Evolutionary conservation across 2,888 invertebrate species (phyloP), one percentile per base, ranked within the genome.

Genomic region (Plemyria rubiginata): DNA sequence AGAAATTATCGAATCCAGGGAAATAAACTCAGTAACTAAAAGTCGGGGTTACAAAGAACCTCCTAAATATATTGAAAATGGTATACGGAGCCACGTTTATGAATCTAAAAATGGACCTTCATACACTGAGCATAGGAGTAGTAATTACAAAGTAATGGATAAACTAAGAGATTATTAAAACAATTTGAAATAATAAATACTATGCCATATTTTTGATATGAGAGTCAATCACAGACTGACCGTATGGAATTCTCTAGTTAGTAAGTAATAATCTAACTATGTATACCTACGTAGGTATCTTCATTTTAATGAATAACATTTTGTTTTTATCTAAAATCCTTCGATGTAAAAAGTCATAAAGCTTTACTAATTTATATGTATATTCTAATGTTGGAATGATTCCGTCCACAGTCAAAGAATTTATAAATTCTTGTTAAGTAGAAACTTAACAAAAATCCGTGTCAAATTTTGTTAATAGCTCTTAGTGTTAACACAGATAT

Each of bases 1-100:
- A 72, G 95, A 96, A 82, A 95, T 95, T 43, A 95, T 96, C 51
- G 95, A 96, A 78, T 95, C 95, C 0, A 94, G 95, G 60, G 96
- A 96, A 84, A 94, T 94, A 8, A 95, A 95, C 79, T 95, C 95
- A 2, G 94, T 95, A 50, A 95, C 95, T 22, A 95, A 95, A 76
- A 95, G 95, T 79, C 90, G 94, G 66, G 90, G 90, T 5, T 94
- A 92, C 74, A 90, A 93, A 73, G 94, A 94, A 69, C 88, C 92
- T 38, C 73, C 92, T 12, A 94, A 94, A 74, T 94, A 94, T 77
- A 92, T 94, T 58, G 94, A 94, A 71, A 90, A 94, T 70, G 88
- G 94, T 60, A 74, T 85, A 68, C 86, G 93, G 75, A 76, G 84
- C 12, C 80, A 82, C 13, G 81, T 78, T 36, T 90, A 87, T 60